Percentiles rank a stretch among this genome's conserved stretches.
Conservation (phyloP, 2,888 invertebrate genomes). For the Erynnis tages region DNA sequence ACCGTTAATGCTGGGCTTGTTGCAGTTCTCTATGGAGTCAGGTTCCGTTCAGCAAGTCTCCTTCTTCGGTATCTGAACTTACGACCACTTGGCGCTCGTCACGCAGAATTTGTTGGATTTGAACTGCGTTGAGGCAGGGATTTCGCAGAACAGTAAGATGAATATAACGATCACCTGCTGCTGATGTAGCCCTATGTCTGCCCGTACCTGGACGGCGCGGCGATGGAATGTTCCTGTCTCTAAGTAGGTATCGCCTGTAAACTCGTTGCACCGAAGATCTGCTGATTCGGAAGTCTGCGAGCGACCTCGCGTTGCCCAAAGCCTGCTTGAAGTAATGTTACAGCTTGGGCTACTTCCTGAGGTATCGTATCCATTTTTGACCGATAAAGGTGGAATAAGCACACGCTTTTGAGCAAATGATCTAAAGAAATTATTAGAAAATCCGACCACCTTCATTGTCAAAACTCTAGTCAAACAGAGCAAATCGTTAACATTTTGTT, state of each 20-base stretch:
- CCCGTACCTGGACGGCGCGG: constrained; percentile 13
- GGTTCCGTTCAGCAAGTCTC: constrained; percentile 27
- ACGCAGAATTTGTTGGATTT: constrained; percentile 27
- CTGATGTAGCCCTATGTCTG: constrained; percentile 13
- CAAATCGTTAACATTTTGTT: constrained; percentile 19
- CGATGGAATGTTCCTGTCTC: constrained; percentile 17
- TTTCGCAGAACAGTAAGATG: constrained; percentile 28
- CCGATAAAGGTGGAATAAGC: neutral
- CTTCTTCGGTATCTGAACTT: constrained; percentile 29
- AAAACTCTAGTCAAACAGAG: constrained; percentile 17
- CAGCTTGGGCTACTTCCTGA: neutral
- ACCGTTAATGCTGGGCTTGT: constrained; percentile 18
- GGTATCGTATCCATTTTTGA: neutral
- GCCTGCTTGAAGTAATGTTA: constrained; percentile 27
- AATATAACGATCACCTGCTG: constrained; percentile 17
- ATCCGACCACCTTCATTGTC: constrained; percentile 26
- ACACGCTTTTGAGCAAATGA: neutral
- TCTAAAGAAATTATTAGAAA: constrained; percentile 18
- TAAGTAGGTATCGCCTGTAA: constrained; percentile 2
- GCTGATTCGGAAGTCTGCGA: constrained; percentile 28
- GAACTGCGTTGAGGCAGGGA: constrained; percentile 27
- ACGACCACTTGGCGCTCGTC: constrained; percentile 27
- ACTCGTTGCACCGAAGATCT: constrained; percentile 18
- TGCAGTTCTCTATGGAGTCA: constrained; percentile 28
- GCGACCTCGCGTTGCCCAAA: constrained; percentile 28